phyloP scores from a whole-genome alignment of 2,888 invertebrate genomes.

The Octonoba sinensis region DNA sequence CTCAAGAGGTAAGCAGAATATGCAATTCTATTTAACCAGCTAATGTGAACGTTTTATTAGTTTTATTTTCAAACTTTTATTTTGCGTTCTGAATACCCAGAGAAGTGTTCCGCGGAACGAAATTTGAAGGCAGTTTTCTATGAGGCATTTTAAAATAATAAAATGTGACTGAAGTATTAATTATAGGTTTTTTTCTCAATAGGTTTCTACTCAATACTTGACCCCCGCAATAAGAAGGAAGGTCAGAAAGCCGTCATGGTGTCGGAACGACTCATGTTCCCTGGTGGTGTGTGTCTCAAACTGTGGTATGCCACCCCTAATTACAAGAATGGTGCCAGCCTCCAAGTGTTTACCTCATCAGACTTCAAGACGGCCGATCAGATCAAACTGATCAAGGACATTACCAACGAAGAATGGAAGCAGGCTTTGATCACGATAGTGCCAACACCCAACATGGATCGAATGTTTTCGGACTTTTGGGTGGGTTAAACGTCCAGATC shows the following conservation, averaged over 20 bases:
- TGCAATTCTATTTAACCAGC: too few relatives aligned
- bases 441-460: constrained; percentile 24
- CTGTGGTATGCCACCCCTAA: constrained; percentile 44
- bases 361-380: constrained; percentile 41
- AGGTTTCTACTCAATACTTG: constrained; percentile 55
- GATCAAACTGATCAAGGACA: constrained; percentile 20
- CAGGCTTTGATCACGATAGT: constrained; percentile 27
- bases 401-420: constrained; percentile 46
- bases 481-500: constrained; percentile 19
- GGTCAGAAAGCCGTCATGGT: constrained; percentile 55
- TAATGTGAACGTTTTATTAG: too few relatives aligned
- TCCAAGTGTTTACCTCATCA: constrained; percentile 27
- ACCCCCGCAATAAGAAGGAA: constrained; percentile 12
- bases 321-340: constrained; percentile 26
- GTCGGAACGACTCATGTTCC: constrained; percentile 47
- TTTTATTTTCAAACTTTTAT: too few relatives aligned
- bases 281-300: constrained; percentile 41
- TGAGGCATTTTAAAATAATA: too few relatives aligned
- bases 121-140: too few relatives aligned
- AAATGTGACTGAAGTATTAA: too few relatives aligned
- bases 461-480: constrained; percentile 40
- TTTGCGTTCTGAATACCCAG: too few relatives aligned
- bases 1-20: too few relatives aligned
- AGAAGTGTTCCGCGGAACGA: too few relatives aligned
- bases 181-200: background rate